Conservation (phyloP, 2,888 invertebrate species). For the Pseudococcus jackbeardsleyi region DNA sequence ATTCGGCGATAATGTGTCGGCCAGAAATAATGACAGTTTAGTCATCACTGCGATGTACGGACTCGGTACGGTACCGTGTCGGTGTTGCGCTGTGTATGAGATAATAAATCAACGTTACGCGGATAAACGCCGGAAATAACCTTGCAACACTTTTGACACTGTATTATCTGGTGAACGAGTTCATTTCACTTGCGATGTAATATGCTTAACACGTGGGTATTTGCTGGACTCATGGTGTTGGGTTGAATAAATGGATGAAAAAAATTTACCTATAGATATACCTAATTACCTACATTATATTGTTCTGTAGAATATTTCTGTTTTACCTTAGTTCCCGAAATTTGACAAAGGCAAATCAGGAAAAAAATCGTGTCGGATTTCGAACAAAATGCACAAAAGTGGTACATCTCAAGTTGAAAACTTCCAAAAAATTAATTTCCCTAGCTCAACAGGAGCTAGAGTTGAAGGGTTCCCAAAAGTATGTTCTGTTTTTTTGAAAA, state of each 20-base stretch:
- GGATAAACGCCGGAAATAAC: slow-evolving; percentile 45
- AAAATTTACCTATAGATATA: too few relatives aligned
- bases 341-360: too few relatives aligned
- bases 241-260: background rate
- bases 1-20: background rate
- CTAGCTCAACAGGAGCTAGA: too few relatives aligned
- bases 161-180: slow-evolving; percentile 50
- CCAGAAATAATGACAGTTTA: background rate
- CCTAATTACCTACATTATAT: too few relatives aligned
- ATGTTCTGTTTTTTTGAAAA: too few relatives aligned
- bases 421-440: too few relatives aligned
- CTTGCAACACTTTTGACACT: slow-evolving; percentile 52
- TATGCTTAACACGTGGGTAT: slow-evolving; percentile 35
- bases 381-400: too few relatives aligned
- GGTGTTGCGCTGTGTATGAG: background rate
- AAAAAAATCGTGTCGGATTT: too few relatives aligned
- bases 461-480: too few relatives aligned
- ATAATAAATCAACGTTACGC: slow-evolving; percentile 33
- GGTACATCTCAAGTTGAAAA: too few relatives aligned
- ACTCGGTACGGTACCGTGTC: background rate
- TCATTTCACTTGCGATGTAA: slow-evolving; percentile 38
- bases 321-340: too few relatives aligned
- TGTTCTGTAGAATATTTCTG: too few relatives aligned
- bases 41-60: slow-evolving; percentile 11
- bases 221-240: background rate